These are phyloP conservation scores for Saxidomus purpurata DNA, from an alignment of 1,140 invertebrate species.

Conservation along the genomic window DNA sequence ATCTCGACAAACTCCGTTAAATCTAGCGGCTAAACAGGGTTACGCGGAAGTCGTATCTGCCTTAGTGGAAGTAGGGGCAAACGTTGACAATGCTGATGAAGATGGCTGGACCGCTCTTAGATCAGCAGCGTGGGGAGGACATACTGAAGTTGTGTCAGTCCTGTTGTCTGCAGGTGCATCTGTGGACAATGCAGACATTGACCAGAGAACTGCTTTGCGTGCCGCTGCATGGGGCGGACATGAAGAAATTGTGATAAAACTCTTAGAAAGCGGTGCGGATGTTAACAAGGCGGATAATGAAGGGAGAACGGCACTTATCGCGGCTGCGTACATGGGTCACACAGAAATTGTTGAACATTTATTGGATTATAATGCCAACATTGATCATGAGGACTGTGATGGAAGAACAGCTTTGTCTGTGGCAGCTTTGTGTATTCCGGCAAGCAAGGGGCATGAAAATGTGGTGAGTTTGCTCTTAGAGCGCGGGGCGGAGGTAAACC, in stretches of 20 bases:
- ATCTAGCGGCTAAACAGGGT: slow-evolving; percentile 90
- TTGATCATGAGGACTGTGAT: slow-evolving; percentile 85
- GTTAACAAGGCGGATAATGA: slow-evolving; percentile 93
- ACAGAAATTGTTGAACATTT: slow-evolving; percentile 87
- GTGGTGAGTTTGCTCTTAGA: slow-evolving; percentile 91
- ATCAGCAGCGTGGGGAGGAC: slow-evolving; percentile 95
- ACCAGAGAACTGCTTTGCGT: slow-evolving; percentile 95
- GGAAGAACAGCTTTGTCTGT: slow-evolving; percentile 89
- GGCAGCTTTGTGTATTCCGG: slow-evolving; percentile 88
- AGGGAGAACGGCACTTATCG: slow-evolving; percentile 90
- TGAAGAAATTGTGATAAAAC: slow-evolving; percentile 95
- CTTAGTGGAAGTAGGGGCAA: slow-evolving; percentile 82
- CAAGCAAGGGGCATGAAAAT: slow-evolving; percentile 91
- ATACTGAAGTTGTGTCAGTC: slow-evolving; percentile 90
- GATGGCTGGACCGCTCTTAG: slow-evolving; percentile 88
- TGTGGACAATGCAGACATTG: slow-evolving; percentile 94
- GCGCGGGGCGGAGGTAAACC: slow-evolving; percentile 91
- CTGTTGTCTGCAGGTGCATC: slow-evolving; percentile 93
- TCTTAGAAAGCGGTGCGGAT: slow-evolving; percentile 94
- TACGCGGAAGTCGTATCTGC: slow-evolving; percentile 87
- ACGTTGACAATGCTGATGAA: slow-evolving; percentile 85
- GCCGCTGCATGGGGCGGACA: slow-evolving; percentile 97
- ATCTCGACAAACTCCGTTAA: slow-evolving; percentile 92
- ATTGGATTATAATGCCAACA: slow-evolving; percentile 81
- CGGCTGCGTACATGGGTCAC: slow-evolving; percentile 89